phyloP scores from a whole-genome alignment of 2,113 vertebrate genomes.

The Glaucomys volans region DNA sequence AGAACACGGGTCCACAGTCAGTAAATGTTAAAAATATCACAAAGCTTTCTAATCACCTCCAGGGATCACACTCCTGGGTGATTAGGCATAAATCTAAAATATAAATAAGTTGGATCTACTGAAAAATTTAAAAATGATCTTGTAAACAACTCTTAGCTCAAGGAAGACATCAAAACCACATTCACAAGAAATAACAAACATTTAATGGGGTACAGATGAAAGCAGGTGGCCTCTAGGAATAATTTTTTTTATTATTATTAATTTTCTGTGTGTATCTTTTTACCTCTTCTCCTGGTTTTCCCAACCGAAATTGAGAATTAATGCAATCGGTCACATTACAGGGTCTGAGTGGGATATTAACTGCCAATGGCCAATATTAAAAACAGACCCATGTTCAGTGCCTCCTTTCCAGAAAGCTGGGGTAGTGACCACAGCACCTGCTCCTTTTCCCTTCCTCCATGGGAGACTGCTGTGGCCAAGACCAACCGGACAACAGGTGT shows the following conservation, averaged over 20 bases:
- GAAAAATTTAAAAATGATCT: not conserved
- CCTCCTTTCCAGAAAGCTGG: not conserved
- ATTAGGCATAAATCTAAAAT: not conserved
- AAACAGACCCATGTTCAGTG: not conserved
- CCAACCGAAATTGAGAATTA: not conserved
- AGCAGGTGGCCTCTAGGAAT: not conserved
- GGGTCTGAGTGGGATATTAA: not conserved
- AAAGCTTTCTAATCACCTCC: not conserved
- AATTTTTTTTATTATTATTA: too few species aligned
- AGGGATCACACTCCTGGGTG: too few species aligned
- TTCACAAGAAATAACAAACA: not conserved
- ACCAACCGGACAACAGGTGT: not conserved
- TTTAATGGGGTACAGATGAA: not conserved
- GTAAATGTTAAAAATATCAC: not conserved
- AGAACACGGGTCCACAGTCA: not conserved
- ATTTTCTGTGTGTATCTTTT: not conserved
- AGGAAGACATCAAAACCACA: conserved; percentile 15
- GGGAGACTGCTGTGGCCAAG: not conserved
- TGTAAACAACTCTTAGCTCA: not conserved
- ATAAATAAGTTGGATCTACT: not conserved
- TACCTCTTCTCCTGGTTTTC: not conserved
- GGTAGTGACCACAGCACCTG: not conserved
- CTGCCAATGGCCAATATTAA: not conserved
- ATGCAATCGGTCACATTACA: not conserved
- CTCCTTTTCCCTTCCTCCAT: not conserved